Base-by-base conservation (phyloP, 2,113 vertebrate species). In the Catharus minimus region DNA sequence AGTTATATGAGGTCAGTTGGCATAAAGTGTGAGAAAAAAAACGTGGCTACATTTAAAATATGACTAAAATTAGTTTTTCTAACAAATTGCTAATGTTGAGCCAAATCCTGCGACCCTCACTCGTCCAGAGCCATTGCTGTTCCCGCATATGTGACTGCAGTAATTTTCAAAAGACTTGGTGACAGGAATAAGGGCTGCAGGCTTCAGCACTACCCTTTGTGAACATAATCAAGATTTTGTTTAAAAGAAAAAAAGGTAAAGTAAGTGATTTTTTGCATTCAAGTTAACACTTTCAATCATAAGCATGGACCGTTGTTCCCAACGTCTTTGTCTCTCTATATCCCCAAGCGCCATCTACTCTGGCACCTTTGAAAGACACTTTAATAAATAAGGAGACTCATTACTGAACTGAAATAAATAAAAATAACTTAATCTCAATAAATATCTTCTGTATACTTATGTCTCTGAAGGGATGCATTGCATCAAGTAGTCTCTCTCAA, bases 381-480 rank as follows among this genome's bases (percentile, higher is more conserved):
- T 98, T 97, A 98, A 99, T 99, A 99, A 98, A 98, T 97, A 97
- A 97, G 95, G 97, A 98, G 98, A 98, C 96, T 98, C 97, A 98
- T 98, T 98, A 98, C 97, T 98, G 98, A 98, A 98, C 89, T 97
- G 98, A 96, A 99, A 99, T 99, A 99, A 99, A 99, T 99, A 99
- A 98, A 94, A 99, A 99, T 99, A 99, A 99, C 98, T 99, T 99
- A 98, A 98, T 98, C 97, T 99, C 97, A 99, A 99, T 99, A 99
- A 99, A 99, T 99, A 99, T 98, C 98, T 98, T 98, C 98, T 97
- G 97, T 98, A 98, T 97, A 98, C 96, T 97, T 97, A 98, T 97
- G 97, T 97, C 97, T 98, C 97, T 98, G 98, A 98, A 98, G 65
- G 96, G 98, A 98, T 98, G 98, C 98, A 98, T 98, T 97, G 97